Evolutionary conservation across 2,888 invertebrate genomes (phyloP).

Genomic region (Allacma fusca): DNA sequence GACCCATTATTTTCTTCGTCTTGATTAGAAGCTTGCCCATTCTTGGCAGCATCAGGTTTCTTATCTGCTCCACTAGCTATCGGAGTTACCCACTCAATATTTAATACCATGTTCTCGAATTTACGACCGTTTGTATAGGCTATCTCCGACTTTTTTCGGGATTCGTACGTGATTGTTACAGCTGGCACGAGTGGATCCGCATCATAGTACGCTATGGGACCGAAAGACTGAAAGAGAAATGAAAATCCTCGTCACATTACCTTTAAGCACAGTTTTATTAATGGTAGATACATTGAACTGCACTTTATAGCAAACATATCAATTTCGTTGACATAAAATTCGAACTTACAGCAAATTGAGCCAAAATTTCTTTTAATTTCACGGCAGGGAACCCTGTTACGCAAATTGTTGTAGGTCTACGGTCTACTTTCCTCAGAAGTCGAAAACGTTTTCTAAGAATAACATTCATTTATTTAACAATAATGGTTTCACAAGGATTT

Average conservation of each 20-base stretch:
- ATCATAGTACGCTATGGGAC: constrained; percentile 83
- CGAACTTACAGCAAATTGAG: constrained; percentile 82
- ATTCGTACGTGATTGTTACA: constrained; percentile 77
- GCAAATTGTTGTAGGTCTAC: constrained; percentile 83
- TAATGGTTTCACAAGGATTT: too few species aligned
- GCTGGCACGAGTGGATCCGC: constrained; percentile 79
- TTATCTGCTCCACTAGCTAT: constrained; percentile 38
- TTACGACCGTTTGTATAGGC: constrained; percentile 79
- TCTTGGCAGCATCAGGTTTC: constrained; percentile 36
- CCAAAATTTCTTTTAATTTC: constrained; percentile 79
- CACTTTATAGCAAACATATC: not conserved
- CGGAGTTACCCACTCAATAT: constrained; percentile 65
- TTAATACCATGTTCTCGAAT: constrained; percentile 72
- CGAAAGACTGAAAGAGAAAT: constrained; percentile 78
- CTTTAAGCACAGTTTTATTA: not conserved
- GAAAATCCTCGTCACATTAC: constrained; percentile 36
- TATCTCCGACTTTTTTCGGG: constrained; percentile 80
- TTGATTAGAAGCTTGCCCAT: constrained; percentile 60
- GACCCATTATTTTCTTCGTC: constrained; percentile 65
- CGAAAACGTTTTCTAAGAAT: constrained; percentile 43
- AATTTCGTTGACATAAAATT: not conserved
- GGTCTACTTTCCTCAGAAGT: constrained; percentile 72
- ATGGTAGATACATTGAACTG: too few species aligned
- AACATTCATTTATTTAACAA: too few species aligned
- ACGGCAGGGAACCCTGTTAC: constrained; percentile 87